Evolutionary conservation across 2,797 vertebrate genomes (phyloP).

Genomic region (Spinus olivaceus): DNA sequence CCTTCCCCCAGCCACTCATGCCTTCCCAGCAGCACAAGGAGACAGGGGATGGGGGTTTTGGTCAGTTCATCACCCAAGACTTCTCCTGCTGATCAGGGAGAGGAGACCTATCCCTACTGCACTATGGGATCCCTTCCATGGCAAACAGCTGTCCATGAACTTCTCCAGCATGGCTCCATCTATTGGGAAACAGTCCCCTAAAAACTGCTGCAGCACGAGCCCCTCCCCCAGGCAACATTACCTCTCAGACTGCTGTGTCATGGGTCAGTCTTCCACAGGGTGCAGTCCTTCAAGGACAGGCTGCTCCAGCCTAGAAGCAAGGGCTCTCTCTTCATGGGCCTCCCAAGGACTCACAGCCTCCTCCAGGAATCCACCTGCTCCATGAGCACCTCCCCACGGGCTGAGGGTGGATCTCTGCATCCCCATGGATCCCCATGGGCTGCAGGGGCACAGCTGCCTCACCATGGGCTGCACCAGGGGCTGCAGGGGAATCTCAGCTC

Average conservation of each 20-base stretch:
- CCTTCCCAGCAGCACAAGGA: accelerated
- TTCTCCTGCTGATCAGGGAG: accelerated
- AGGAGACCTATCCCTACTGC: not conserved
- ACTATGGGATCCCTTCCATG: accelerated
- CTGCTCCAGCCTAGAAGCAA: not conserved
- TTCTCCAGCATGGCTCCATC: accelerated
- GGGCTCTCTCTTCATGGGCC: accelerated
- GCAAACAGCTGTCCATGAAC: not conserved
- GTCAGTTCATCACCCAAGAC: too few species aligned
- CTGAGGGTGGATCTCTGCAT: not conserved
- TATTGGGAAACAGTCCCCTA: accelerated
- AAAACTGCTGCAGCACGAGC: not conserved
- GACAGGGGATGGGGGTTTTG: not conserved
- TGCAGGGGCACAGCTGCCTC: not conserved
- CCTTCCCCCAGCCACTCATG: accelerated
- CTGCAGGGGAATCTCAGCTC: not conserved
- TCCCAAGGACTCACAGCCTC: accelerated
- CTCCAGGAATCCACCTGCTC: too few species aligned
- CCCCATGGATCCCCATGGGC: accelerated
- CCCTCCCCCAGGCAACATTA: not conserved
- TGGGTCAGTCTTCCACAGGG: accelerated
- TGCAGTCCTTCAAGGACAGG: not conserved
- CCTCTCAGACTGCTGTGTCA: accelerated
- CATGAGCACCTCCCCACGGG: accelerated
- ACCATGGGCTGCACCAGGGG: accelerated